Conservation (phyloP, 92 coral and sea anemone species). For the Blastomussa wellsi region DNA sequence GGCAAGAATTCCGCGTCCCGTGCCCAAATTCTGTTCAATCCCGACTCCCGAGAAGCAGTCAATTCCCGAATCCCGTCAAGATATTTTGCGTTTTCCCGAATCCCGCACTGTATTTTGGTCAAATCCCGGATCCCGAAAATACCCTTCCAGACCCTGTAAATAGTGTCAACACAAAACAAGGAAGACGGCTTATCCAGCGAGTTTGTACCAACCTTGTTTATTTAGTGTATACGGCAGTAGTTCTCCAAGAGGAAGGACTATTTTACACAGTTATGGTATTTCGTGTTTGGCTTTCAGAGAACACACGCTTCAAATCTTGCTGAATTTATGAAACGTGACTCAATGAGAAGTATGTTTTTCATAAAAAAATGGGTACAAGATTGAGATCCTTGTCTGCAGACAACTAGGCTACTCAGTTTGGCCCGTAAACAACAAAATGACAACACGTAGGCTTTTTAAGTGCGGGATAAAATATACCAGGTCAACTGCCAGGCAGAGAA, state of each 20-base stretch:
- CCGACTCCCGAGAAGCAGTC: no score
- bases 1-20: no score
- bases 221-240: background rate
- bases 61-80: no score
- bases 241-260: background rate
- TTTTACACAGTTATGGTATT: background rate
- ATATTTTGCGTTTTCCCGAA: no score
- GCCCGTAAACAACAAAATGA: background rate
- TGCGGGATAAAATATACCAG: background rate
- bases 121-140: no score
- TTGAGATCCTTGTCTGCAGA: background rate
- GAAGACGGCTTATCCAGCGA: background rate
- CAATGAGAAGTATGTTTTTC: background rate
- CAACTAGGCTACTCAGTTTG: constrained; percentile 1
- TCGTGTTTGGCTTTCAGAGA: background rate
- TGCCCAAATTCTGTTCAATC: no score
- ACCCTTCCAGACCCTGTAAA: no score
- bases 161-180: background rate
- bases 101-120: no score
- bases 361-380: background rate
- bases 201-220: background rate
- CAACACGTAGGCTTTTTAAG: constrained; percentile 24
- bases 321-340: constrained; percentile 16
- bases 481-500: constrained; percentile 16
- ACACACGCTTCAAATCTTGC: background rate